Conservation (phyloP, 2,797 vertebrate species). For the Thripadectes ignobilis region DNA sequence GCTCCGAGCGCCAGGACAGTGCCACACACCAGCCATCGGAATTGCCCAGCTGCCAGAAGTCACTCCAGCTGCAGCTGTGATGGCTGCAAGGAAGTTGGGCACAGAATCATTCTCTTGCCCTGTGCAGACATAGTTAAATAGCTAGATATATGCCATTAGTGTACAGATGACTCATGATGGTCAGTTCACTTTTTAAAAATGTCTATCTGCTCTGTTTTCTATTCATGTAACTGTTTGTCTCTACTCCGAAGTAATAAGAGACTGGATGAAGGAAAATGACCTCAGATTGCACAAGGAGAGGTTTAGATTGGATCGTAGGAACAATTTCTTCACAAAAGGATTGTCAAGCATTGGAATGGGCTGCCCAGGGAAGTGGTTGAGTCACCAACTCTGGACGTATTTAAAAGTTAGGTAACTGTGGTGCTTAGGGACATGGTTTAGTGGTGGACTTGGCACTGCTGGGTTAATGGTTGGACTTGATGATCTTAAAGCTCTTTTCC, state of each 20-base stretch:
- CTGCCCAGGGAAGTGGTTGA: neutral
- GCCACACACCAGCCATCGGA: neutral
- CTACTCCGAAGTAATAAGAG: neutral
- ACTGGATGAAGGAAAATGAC: neutral
- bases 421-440: neutral
- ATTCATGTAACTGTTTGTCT: fast-evolving
- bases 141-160: neutral
- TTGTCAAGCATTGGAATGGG: neutral
- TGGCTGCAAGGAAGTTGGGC: neutral
- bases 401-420: neutral
- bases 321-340: neutral
- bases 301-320: neutral
- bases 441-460: neutral
- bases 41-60: neutral
- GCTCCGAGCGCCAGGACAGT: neutral
- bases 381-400: neutral
- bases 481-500: neutral
- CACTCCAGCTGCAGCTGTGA: neutral
- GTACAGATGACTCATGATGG: neutral
- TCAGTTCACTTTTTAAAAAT: neutral
- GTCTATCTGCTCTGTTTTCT: neutral
- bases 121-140: neutral
- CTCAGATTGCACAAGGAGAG: neutral
- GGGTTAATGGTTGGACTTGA: neutral
- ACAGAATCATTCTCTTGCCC: neutral